A percentile compares a stretch with the other conserved stretches of the same genome.
These are phyloP conservation scores for Spilarctia lutea DNA, from an alignment of 2,888 invertebrate genomes.

Conservation along the genomic window DNA sequence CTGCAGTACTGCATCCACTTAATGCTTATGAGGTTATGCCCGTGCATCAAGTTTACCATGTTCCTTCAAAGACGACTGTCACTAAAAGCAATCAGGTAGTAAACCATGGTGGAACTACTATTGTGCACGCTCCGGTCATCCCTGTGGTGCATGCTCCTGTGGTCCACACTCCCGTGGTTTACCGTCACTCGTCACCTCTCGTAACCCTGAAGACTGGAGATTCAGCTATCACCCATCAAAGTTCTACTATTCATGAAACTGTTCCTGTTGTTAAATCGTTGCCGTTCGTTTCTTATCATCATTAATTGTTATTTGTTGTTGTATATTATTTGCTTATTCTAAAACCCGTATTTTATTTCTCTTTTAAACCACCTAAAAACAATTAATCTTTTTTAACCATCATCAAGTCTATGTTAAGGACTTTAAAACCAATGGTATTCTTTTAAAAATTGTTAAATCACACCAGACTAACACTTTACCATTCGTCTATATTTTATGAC, in stretches of 20 bases:
- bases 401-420: background rate
- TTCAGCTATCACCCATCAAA: constrained; percentile 81
- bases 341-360: background rate
- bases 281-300: constrained; percentile 63
- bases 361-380: background rate
- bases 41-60: constrained; percentile 55
- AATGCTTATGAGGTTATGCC: constrained; percentile 54
- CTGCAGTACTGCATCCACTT: constrained; percentile 56
- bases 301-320: constrained; percentile 50
- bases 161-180: constrained; percentile 61
- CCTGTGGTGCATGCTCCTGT: constrained; percentile 49
- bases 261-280: constrained; percentile 66
- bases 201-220: constrained; percentile 65
- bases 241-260: constrained; percentile 79
- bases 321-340: constrained; percentile 28
- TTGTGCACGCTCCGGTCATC: constrained; percentile 55
- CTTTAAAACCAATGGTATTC: no score
- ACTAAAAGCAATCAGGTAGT: constrained; percentile 76
- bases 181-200: constrained; percentile 62
- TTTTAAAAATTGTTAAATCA: no score
- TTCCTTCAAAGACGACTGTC: constrained; percentile 60
- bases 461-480: background rate
- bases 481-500: background rate
- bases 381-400: background rate
- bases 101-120: constrained; percentile 64